Conservation (phyloP, 2,113 vertebrate genomes). For the Trematomus loennbergii region DNA sequence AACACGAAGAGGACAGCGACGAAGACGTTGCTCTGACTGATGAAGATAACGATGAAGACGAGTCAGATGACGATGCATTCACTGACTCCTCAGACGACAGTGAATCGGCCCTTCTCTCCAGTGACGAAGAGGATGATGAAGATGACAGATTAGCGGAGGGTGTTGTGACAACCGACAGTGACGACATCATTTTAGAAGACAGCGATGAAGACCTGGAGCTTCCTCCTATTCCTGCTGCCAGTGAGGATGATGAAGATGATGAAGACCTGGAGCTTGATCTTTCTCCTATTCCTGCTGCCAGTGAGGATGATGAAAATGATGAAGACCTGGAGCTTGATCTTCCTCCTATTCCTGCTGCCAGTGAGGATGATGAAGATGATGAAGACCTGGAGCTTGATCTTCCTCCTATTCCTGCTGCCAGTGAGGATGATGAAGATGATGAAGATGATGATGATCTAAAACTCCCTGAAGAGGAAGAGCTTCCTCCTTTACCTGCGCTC, state of each 20-base stretch:
- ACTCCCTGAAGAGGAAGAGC: constrained; percentile 30
- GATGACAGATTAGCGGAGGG: constrained; percentile 62
- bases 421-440: constrained; percentile 57
- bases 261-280: constrained; percentile 64
- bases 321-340: too few species aligned
- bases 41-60: constrained; percentile 20
- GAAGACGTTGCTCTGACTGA: background rate
- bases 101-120: constrained; percentile 49
- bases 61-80: constrained; percentile 35
- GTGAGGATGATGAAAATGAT: constrained; percentile 62
- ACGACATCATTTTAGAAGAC: constrained; percentile 43
- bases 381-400: constrained; percentile 56
- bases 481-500: background rate
- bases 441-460: constrained; percentile 27
- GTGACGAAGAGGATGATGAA: constrained; percentile 60
- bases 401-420: constrained; percentile 41
- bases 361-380: too few species aligned
- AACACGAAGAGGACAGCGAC: constrained; percentile 20
- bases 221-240: constrained; percentile 39
- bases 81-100: constrained; percentile 51
- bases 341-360: too few species aligned
- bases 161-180: constrained; percentile 29
- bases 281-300: constrained; percentile 39
- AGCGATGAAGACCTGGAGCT: constrained; percentile 50
- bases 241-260: constrained; percentile 62